Evolutionary conservation across 2,797 vertebrate species (phyloP).

Genomic region (Euphonia xanthogaster): DNA sequence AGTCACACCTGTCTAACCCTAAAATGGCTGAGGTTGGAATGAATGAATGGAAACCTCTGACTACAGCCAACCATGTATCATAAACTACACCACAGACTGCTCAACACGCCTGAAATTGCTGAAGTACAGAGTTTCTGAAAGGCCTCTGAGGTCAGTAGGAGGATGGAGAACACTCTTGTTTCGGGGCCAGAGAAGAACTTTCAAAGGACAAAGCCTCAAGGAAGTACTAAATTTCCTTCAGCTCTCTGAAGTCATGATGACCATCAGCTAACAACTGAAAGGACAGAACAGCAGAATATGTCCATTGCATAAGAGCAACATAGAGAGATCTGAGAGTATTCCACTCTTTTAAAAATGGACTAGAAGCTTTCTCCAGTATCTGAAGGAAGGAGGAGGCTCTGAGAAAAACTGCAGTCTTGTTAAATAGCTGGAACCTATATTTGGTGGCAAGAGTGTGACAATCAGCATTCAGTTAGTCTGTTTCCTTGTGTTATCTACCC

Average conservation of each 20-base stretch:
- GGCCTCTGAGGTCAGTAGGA: background rate
- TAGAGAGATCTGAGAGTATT: background rate
- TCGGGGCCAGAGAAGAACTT: background rate
- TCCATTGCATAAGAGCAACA: fast-evolving
- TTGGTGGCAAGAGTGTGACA: background rate
- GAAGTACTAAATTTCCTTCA: background rate
- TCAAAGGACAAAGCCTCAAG: background rate
- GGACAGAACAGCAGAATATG: background rate
- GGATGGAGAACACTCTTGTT: background rate
- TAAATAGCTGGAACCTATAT: background rate
- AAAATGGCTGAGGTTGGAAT: background rate
- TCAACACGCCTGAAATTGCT: background rate
- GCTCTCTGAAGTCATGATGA: background rate
- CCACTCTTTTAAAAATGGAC: background rate
- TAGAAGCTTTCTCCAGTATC: background rate
- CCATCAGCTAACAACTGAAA: background rate
- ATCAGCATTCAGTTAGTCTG: background rate
- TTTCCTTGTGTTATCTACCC: background rate
- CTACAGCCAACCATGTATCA: background rate
- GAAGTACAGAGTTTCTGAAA: background rate
- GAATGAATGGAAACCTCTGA: background rate
- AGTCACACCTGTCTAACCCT: background rate
- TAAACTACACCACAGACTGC: background rate
- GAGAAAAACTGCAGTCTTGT: background rate
- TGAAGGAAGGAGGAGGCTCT: background rate